Evolutionary conservation across 2,113 vertebrate genomes (phyloP).

Genomic region (Pachypanchax playfairii): DNA sequence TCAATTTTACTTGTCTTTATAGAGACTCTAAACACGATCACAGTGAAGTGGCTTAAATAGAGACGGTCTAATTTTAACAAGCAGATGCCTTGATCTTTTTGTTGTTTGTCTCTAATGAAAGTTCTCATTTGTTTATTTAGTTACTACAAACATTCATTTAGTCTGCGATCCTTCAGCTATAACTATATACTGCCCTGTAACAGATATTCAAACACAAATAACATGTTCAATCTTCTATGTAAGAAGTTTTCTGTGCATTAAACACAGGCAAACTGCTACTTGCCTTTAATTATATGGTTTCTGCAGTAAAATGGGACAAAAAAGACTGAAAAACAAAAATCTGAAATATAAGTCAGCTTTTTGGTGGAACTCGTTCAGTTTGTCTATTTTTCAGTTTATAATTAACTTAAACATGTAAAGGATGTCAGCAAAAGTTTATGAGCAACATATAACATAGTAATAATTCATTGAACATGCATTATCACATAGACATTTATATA

Average conservation of each 20-base stretch:
- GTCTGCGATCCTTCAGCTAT: not conserved
- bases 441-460: not conserved
- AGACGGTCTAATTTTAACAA: slow-evolving; percentile 10
- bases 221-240: not conserved
- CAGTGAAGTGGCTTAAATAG: slow-evolving; percentile 7
- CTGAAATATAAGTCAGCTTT: not conserved
- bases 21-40: not conserved
- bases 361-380: slow-evolving; percentile 37
- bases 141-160: not conserved
- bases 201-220: not conserved
- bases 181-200: not conserved
- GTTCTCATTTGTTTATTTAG: not conserved
- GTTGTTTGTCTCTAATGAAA: slow-evolving; percentile 1
- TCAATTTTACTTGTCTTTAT: slow-evolving; percentile 5
- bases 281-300: slow-evolving; percentile 15
- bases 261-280: not conserved
- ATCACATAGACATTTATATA: not conserved
- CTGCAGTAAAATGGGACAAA: not conserved
- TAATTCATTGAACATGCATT: not conserved
- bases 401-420: slow-evolving; percentile 5
- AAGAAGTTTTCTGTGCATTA: slow-evolving; percentile 14
- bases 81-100: slow-evolving; percentile 1
- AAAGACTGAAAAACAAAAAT: not conserved
- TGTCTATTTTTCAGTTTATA: slow-evolving; percentile 1
- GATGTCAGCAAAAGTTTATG: slow-evolving; percentile 14